Evolutionary conservation across 2,797 vertebrate genomes (phyloP), one percentile per base, ranked within the genome.

Genomic region (Labroides dimidiatus): DNA sequence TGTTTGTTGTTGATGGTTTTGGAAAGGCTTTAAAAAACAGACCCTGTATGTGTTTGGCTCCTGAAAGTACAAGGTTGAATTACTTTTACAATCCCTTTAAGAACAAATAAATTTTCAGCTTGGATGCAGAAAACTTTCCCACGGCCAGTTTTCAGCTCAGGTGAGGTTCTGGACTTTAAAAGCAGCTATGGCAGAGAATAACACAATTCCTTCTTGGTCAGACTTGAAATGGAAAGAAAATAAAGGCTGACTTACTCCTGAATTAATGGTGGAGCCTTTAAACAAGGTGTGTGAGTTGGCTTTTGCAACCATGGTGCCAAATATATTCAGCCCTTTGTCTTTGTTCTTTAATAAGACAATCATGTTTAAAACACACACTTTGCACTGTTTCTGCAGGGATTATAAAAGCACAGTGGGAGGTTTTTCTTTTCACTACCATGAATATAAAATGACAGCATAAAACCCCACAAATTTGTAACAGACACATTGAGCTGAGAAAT

Each of bases 331-430:
- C 72, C 69, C 55, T 48, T 87, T 78, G 54, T 80, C 62, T 82
- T 81, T 77, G 49, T 60, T 69, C 67, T 83, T 77, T 82, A 86
- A 89, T 75, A 70, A 88, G 80, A 67, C 69, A 80, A 81, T 84
- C 80, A 71, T 72, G 71, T 82, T 85, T 77, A 69, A 75, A 81
- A 65, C 68, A 60, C 59, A 23, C 24, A 58, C 51, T 69, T 56
- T 48, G 54, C 20, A 16, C 78, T 44, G 66, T 56, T 67, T 55
- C 13, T 15, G 37, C 67, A 43, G 45, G 64, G 21, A 84, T 80
- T 67, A 63, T 84, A 59, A 74, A 86, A 81, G 69, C 82, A 48
- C 81, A 63, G 75, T 57, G 65, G 75, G 77, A 70, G 64, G 14
- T 61, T 62, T 70, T 55, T 49, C 20, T 23, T 10, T 1, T 5